Evolutionary conservation across 1,140 invertebrate genomes (phyloP).

Genomic region (Drosophila tropicalis): DNA sequence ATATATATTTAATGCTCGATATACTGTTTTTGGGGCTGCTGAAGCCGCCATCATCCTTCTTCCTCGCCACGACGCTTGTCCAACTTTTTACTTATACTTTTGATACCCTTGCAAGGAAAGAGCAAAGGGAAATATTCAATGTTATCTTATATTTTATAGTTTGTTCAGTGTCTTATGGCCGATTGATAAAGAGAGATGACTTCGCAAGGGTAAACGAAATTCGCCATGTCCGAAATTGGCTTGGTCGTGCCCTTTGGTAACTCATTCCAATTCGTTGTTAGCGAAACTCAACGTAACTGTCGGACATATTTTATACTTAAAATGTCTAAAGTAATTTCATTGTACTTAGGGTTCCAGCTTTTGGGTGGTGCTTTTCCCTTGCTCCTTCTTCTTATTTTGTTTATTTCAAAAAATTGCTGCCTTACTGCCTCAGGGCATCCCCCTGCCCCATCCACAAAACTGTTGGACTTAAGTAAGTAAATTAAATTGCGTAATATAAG

Average conservation of each 20-base stretch:
- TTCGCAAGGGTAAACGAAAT: neutral
- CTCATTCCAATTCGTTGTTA: neutral
- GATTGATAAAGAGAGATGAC: too few species aligned
- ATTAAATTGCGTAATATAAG: conserved; percentile 64
- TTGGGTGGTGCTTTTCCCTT: conserved; percentile 17
- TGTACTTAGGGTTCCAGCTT: conserved; percentile 62
- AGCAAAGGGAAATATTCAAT: neutral
- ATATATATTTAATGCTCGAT: neutral
- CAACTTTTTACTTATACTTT: neutral
- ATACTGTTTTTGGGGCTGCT: conserved; percentile 16
- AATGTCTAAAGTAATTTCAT: conserved; percentile 75
- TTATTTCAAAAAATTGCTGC: conserved; percentile 36
- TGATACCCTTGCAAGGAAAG: conserved; percentile 16
- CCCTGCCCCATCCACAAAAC: neutral
- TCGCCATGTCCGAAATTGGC: neutral
- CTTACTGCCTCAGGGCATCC: conserved; percentile 29
- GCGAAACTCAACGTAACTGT: conserved; percentile 52
- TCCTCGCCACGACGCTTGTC: neutral
- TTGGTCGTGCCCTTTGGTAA: neutral
- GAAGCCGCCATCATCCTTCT: too few species aligned
- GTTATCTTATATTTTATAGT: too few species aligned
- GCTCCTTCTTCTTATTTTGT: neutral
- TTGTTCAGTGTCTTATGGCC: too few species aligned
- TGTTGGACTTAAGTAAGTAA: conserved; percentile 40
- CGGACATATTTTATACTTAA: conserved; percentile 78